Percentiles rank a stretch among this genome's conserved stretches.
phyloP scores from a whole-genome alignment of 2,797 vertebrate genomes.

The Agapornis canus region DNA sequence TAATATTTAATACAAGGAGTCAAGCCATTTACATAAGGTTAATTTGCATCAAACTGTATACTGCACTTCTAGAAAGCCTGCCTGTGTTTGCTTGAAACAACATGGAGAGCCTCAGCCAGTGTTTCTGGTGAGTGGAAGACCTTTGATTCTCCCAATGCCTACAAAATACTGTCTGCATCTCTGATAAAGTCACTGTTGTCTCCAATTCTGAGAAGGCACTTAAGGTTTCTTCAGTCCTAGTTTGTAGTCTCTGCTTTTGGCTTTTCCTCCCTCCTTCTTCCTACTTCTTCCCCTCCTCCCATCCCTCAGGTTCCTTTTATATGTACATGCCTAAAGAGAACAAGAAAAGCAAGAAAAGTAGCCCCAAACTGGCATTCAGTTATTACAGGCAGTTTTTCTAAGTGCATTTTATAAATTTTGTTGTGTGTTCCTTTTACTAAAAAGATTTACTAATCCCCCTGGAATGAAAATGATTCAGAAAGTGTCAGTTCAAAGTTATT shows the following conservation, averaged over 20 bases:
- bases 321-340: neutral
- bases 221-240: neutral
- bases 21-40: neutral
- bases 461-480: constrained; percentile 24
- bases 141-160: neutral
- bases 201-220: neutral
- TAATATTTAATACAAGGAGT: neutral
- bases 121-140: neutral
- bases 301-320: neutral
- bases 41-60: neutral
- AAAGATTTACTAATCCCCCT: constrained; percentile 28
- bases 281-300: neutral
- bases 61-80: neutral
- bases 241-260: neutral
- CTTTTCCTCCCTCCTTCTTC: neutral
- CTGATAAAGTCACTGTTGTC: neutral
- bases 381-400: neutral
- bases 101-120: neutral
- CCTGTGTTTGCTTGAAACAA: neutral
- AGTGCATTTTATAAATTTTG: neutral
- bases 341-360: constrained; percentile 22
- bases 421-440: neutral
- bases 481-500: constrained; percentile 8
- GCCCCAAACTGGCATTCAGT: neutral
- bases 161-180: neutral